Evolutionary conservation across 2,113 vertebrate species (phyloP).

Genomic region (Python bivittatus): DNA sequence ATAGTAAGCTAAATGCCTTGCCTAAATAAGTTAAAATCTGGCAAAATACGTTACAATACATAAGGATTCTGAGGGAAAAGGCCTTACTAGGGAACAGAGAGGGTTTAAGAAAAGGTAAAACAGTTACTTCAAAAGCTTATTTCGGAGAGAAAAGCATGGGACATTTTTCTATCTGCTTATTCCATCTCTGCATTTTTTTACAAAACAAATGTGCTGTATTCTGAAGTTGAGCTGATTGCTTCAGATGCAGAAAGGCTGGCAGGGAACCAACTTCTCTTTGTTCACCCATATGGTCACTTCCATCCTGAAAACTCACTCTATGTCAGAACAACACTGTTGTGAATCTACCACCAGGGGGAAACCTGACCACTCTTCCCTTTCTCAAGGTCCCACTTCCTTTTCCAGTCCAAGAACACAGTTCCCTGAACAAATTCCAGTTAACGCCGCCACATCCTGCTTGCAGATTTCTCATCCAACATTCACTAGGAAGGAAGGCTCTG

Average conservation of each 20-base stretch:
- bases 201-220: background rate
- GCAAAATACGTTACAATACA: background rate
- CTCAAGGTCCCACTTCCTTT: conserved; percentile 43
- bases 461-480: conserved; percentile 49
- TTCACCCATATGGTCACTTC: background rate
- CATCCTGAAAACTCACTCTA: background rate
- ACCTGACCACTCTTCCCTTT: conserved; percentile 54
- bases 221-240: background rate
- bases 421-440: conserved; percentile 36
- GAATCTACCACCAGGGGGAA: conserved; percentile 65
- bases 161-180: background rate
- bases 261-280: background rate
- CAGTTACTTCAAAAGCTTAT: background rate
- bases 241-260: background rate
- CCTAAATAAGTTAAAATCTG: background rate
- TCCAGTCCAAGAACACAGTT: conserved; percentile 37
- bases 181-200: background rate
- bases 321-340: conserved; percentile 21
- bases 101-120: background rate
- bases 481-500: conserved; percentile 51
- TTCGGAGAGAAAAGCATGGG: background rate
- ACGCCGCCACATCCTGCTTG: conserved; percentile 56
- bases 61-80: background rate
- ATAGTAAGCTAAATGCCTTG: background rate
- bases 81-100: background rate